Conservation (phyloP, 2,797 vertebrate genomes). For the Gallinago solitaria region DNA sequence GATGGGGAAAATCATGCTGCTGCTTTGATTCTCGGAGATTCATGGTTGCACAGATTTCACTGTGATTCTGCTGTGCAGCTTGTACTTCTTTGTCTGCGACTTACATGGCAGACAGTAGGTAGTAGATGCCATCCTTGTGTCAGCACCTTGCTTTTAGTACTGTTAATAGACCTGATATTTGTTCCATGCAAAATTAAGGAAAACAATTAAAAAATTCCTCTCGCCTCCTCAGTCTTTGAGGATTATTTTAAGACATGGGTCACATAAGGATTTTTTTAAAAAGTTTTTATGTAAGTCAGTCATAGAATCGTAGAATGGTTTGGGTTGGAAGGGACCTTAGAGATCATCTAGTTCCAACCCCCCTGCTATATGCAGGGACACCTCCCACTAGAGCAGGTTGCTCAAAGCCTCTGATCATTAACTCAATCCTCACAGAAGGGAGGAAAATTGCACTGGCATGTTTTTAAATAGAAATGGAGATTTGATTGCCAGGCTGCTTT, state of each 20-base stretch:
- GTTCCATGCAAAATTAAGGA: neutral
- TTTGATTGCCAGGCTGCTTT: neutral
- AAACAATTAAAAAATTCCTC: neutral
- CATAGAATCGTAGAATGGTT: too few species aligned
- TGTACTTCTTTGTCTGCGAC: too few species aligned
- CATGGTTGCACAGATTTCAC: neutral
- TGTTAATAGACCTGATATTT: neutral
- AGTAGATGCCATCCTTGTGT: neutral
- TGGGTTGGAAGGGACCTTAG: too few species aligned
- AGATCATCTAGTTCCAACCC: too few species aligned
- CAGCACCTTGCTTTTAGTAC: neutral
- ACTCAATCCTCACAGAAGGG: neutral
- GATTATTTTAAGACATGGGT: rapidly evolving
- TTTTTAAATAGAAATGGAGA: neutral
- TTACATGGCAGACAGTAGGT: neutral
- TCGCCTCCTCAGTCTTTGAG: neutral
- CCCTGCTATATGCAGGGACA: too few species aligned
- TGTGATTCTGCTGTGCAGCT: neutral
- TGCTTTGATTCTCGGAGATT: neutral
- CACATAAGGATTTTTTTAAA: rapidly evolving
- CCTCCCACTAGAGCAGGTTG: too few species aligned
- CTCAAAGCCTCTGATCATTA: neutral
- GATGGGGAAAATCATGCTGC: neutral
- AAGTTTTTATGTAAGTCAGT: neutral
- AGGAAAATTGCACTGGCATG: neutral